Evolutionary conservation across 64 coral and sea anemone genomes (phyloP), one percentile per base, ranked within the genome.

Genomic region (Montipora efflorescens): DNA sequence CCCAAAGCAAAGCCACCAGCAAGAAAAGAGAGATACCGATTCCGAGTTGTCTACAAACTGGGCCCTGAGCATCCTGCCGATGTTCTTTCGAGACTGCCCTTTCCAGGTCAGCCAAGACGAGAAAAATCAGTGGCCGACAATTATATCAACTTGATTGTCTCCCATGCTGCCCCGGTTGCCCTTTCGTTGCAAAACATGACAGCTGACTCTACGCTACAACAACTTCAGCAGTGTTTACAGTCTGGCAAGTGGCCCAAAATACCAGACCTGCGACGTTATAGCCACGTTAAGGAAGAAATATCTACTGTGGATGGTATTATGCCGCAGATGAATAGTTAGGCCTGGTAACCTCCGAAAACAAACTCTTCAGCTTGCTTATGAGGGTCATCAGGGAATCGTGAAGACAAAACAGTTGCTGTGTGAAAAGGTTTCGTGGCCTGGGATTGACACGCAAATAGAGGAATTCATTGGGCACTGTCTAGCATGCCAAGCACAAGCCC

Each of bases 401-500:
- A 53, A 53, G 55, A 81, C 79, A 3, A 81, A 81, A 48, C 79
- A 81, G 22, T 16, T 81, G 8, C 46, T 81, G 45, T 2, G 79
- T 12, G 48, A 15, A 53, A 81, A 81, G 48, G 79, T 87, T 6
- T 19, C 36, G 83, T 68, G 58, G 59, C 59, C 25, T 48, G 83
- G 64, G 46, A 68, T 87, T 67, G 58, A 67, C 45, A 23, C 15
- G 46, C 19, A 19, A 23, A 66, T 66, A 46, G 43, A 59, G 0
- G 50, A 22, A 44, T 44, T 44, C 23, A 67, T 87, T 21, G 58
- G 67, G 49, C 49, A 61, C 19, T 84, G 81, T 45, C 13, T 84
- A 14, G 49, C 81, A 59, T 84, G 55, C 50, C 81, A 84, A 44
- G 48, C 67, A 36, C 81, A 84, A 61, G 81, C 11, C 19, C 81